Base-by-base conservation (phyloP, 2,797 vertebrate species). In the Otus scops region DNA sequence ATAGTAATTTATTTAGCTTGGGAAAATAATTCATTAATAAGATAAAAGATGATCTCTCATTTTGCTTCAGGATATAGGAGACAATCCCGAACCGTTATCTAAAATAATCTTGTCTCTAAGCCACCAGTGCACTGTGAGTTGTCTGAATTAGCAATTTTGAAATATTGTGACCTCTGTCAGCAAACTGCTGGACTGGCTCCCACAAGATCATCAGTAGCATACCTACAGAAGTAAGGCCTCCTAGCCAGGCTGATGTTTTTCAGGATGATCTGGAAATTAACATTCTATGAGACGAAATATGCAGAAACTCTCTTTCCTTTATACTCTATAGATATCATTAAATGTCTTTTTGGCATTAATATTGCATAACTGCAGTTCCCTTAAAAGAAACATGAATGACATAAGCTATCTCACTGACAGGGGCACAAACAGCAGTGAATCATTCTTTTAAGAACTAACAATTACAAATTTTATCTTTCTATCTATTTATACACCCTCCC, bases 181-280 rank as follows among this genome's bases (percentile, higher is more conserved):
- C 48, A 88, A 90, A 92, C 5, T 92, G 76, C 88, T 93, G 73
- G 41, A 83, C 50, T 85, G 77, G 78, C 77, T 96, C 59, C 88
- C 74, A 83, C 21, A 48, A 80, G 83, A 80, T 76, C 85, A 75
- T 11, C 73, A 75, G 71, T 4, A 93, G 54, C 61, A 80, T 51
- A 89, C 77, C 91, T 86, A 81, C 48, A 93, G 65, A 91, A 85
- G 38, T 13, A 81, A 93, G 77, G 79, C 84, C 82, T 93, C 76
- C 77, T 81, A 89, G 68, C 80, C 53, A 93, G 95, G 68, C 68
- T 63, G 85, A 77, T 39, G 51, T 56, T 95, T 94, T 93, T 94
- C 91, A 87, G 80, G 59, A 89, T 77, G 36, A 88, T 68, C 75
- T 92, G 82, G 92, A 97, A 94, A 97, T 68, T 45, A 95, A 85